Evolutionary conservation across 1,140 invertebrate species (phyloP), one percentile per base, ranked within the genome.

Genomic region (Diabrotica virgifera): DNA sequence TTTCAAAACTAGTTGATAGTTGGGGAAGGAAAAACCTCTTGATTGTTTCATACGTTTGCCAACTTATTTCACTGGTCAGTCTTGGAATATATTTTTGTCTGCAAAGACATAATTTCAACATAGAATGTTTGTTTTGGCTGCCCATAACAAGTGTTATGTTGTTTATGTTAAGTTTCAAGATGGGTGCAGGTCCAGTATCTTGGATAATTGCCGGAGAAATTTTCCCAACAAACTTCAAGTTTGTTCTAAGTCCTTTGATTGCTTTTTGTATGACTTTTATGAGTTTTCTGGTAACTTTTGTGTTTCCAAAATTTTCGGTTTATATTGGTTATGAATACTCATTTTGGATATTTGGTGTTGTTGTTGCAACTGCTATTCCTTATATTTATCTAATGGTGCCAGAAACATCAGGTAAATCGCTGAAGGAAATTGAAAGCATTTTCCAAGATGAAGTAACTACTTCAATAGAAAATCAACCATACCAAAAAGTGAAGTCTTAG

Each of bases 201-300:
- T 93, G 91, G 90, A 85, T 90, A 0, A 84, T 95, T 52, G 88
- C 92, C 82, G 88, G 87, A 2, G 90, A 95, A 78, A 85, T 94
- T 70, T 90, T 93, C 67, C 86, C 92, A 2, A 81, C 87, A 0
- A 85, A 88, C 67, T 86, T 91, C 0, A 89, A 91, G 72, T 59
- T 38, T 51, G n/a, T 38, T 35, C 12, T 59, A 6, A 59, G 38
- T 46, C 12, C 36, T n/a, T n/a, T 50, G 6, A 37, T 38, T 10
- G 86, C 89, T 0, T 78, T 86, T 6, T 91, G 89, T 2, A 87
- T 87, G 4, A 85, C 89, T 0, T 80, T 93, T 5, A 87, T 89
- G 0, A 87, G 90, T 1, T 95, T 95, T 76, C 63, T 93, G 36
- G 83, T 93, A 7, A 93, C 91, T 3, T 87, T 88, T 68, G 87